Conservation (phyloP, 1,140 invertebrate species). For the Brachionus angularis region DNA sequence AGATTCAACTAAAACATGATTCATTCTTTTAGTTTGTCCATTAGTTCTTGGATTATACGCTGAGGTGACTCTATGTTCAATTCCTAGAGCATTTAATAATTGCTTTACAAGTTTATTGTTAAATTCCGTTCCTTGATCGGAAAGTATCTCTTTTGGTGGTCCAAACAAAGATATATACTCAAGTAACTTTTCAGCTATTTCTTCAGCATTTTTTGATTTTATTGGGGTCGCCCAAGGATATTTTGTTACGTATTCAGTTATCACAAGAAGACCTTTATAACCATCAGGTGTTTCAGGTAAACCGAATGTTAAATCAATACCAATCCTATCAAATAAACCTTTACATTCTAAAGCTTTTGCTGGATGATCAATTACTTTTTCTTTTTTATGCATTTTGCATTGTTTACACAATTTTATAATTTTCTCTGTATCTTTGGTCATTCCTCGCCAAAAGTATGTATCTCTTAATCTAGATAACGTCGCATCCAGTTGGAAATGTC, state of each 20-base stretch:
- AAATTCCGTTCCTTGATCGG: slow-evolving; percentile 59
- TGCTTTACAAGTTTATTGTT: slow-evolving; percentile 48
- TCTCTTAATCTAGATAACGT: background rate
- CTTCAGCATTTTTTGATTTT: background rate
- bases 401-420: background rate
- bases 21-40: slow-evolving; percentile 48
- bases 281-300: background rate
- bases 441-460: slow-evolving; percentile 1
- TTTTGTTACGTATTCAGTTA: background rate
- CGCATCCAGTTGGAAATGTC: background rate
- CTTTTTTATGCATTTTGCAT: background rate
- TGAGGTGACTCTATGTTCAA: slow-evolving; percentile 47
- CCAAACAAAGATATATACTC: slow-evolving; percentile 47
- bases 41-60: slow-evolving; percentile 50
- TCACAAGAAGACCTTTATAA: background rate
- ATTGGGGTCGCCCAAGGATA: background rate
- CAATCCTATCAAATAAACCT: background rate
- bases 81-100: slow-evolving; percentile 45
- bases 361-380: background rate
- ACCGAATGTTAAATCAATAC: background rate
- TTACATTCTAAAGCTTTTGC: background rate
- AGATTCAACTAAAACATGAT: slow-evolving; percentile 47
- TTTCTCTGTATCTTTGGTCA: background rate
- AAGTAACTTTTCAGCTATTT: background rate
- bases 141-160: slow-evolving; percentile 53